Percentiles rank a stretch among this genome's conserved stretches.
These are phyloP conservation scores for Diarsia dahlii DNA, from an alignment of 2,888 invertebrate species.

Conservation along the genomic window DNA sequence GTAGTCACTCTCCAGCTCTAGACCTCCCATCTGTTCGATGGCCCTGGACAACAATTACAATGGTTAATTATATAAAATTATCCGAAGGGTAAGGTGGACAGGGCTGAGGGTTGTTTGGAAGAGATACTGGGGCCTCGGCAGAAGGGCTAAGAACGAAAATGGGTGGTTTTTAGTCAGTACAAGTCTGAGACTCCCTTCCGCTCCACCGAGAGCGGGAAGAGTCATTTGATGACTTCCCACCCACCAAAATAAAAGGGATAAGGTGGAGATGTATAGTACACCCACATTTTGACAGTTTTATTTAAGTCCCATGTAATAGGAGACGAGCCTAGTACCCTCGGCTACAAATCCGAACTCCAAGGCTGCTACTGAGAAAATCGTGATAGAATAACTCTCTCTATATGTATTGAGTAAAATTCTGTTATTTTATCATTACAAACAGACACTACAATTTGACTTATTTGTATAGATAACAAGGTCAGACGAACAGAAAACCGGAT, in stretches of 20 bases:
- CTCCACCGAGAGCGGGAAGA: too few relatives aligned
- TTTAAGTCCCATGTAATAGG: background rate
- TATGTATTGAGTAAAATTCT: too few relatives aligned
- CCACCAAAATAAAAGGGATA: background rate
- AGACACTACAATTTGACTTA: background rate
- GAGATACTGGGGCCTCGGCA: too few relatives aligned
- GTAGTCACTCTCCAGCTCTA: slow-evolving; percentile 97
- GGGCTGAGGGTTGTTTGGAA: too few relatives aligned
- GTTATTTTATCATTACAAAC: too few relatives aligned
- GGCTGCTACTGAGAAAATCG: background rate
- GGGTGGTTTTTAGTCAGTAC: too few relatives aligned
- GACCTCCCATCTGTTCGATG: slow-evolving; percentile 96
- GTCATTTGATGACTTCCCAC: too few relatives aligned
- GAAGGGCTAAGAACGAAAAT: too few relatives aligned
- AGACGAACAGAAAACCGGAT: background rate
- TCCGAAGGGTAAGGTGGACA: background rate
- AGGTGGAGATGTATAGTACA: background rate
- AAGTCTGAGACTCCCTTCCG: too few relatives aligned
- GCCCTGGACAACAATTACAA: slow-evolving; percentile 90
- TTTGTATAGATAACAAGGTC: background rate
- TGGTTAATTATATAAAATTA: background rate
- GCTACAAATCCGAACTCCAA: background rate
- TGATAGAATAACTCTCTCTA: background rate
- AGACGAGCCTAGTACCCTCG: background rate
- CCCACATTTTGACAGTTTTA: background rate